Evolutionary conservation across 2,888 invertebrate species (phyloP), one percentile per base, ranked within the genome.

Genomic region (Euplexia lucipara): DNA sequence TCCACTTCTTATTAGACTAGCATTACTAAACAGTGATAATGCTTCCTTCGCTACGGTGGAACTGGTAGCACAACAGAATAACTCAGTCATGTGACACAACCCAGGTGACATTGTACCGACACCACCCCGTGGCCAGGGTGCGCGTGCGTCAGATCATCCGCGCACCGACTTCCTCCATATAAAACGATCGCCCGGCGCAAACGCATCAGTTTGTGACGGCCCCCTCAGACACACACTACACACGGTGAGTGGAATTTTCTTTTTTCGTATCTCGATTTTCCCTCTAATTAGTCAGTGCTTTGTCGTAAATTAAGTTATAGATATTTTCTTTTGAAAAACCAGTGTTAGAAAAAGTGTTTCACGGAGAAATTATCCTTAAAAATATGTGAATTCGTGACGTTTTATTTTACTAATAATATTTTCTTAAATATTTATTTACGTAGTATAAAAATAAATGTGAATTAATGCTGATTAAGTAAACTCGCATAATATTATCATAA

Each of bases 121-220:
- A 69, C 68, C 60, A 85, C 83, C 84, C 83, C 61, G 69, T 68
- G 45, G 57, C 63, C 68, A 87, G 89, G 89, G 90, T 88, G 90
- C 82, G 76, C 79, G 89, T 87, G 88, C 81, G 76, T 76, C 81
- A 76, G 70, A 79, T 81, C 77, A 78, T 69, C 78, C 68, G 66
- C 78, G 70, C 75, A 63, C 74, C 56, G 79, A 84, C 87, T 91
- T 90, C 91, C 92, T 90, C 90, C 85, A 90, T 95, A 95, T 95
- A 95, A 91, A 92, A 90, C 90, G 83, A 61, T 53, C 76, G 88
- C 86, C 75, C 71, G 54, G 78, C 89, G 88, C 87, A 75, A 74
- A 84, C 91, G 90, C 94, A 90, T 90, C 94, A 95, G 94, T 94
- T 91, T 83, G 94, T 94, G 92, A 90, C 90, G 83, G 88, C 85